Evolutionary conservation across 2,888 invertebrate species (phyloP), one percentile per base, ranked within the genome.

Genomic region (Morpho achilles): DNA sequence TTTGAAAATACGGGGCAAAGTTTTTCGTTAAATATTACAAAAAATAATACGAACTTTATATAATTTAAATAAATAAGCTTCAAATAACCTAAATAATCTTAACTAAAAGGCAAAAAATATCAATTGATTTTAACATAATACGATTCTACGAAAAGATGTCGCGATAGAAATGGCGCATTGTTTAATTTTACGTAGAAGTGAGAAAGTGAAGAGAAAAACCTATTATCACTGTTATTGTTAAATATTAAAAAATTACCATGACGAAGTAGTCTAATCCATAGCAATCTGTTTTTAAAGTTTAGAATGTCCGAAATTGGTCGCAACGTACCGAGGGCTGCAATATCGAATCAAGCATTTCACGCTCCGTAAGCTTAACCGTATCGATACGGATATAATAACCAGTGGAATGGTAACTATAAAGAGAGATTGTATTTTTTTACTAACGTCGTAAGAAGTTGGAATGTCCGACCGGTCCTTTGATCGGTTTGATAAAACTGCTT

Each of bases 381-480:
- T 85, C 87, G 85, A 84, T 83, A 84, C 84, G 84, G 84, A 84
- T 85, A 87, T 84, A 89, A 89, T 88, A 88, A 88, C 89, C 89
- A 87, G 83, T 84, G 86, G 80, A 89, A 89, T 88, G 87, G 86
- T 89, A 88, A 89, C 89, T 89, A 89, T 89, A 89, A 89, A 89
- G 89, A 84, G 79, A 89, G 88, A 89, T 89, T 89, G 88, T 89
- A 84, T 88, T 89, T 62, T 16, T 89, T 89, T 89, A 89, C 87
- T 89, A 88, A 85, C 87, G 86, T 89, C 89, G 83, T 89, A 89
- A 88, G 87, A 84, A 85, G 80, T 87, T 79, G 88, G 88, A 89
- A 89, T 87, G 87, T 80, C 82, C 84, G 85, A 77, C 79, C 84
- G 86, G 82, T 82, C 89, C 89, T 89, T 90, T 88, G 88, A 89